phyloP scores from a whole-genome alignment of 2,888 invertebrate genomes.

The Melipona bicolor region DNA sequence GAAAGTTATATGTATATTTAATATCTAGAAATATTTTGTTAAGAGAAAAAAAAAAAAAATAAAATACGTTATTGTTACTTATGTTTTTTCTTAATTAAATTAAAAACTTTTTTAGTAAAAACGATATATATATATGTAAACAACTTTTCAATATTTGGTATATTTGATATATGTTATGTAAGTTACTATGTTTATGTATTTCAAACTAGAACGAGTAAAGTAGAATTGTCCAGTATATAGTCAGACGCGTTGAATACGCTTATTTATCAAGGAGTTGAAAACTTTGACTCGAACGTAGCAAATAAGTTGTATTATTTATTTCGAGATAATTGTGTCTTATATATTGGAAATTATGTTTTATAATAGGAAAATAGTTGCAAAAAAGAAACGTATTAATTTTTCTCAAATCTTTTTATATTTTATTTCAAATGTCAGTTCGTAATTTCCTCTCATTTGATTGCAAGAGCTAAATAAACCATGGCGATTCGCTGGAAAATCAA shows the following conservation, averaged over 20 bases:
- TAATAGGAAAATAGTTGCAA: not conserved
- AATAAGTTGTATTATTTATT: not conserved
- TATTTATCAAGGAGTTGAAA: not conserved
- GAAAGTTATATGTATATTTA: slow-evolving; percentile 34
- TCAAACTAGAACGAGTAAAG: slow-evolving; percentile 11
- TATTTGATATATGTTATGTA: not conserved
- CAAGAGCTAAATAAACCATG: slow-evolving; percentile 19
- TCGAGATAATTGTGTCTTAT: not conserved
- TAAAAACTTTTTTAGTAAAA: not conserved
- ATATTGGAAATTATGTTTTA: not conserved
- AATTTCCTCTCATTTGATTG: slow-evolving; percentile 16
- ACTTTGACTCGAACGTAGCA: not conserved
- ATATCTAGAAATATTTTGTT: not conserved
- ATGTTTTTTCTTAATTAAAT: not conserved
- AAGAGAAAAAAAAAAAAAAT: slow-evolving; percentile 21
- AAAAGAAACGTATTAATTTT: no score
- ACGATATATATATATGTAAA: not conserved
- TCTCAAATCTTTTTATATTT: not conserved
- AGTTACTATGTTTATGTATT: not conserved
- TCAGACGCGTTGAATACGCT: slow-evolving; percentile 35
- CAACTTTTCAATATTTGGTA: not conserved
- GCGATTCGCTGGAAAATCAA: slow-evolving; percentile 44
- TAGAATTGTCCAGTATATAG: slow-evolving; percentile 35
- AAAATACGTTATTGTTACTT: slow-evolving; percentile 27
- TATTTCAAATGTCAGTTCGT: slow-evolving; percentile 3